A percentile compares a stretch with the other conserved stretches of the same genome.
phyloP scores from a whole-genome alignment of 1,140 invertebrate species.

The Zaprionus lachaisei region DNA sequence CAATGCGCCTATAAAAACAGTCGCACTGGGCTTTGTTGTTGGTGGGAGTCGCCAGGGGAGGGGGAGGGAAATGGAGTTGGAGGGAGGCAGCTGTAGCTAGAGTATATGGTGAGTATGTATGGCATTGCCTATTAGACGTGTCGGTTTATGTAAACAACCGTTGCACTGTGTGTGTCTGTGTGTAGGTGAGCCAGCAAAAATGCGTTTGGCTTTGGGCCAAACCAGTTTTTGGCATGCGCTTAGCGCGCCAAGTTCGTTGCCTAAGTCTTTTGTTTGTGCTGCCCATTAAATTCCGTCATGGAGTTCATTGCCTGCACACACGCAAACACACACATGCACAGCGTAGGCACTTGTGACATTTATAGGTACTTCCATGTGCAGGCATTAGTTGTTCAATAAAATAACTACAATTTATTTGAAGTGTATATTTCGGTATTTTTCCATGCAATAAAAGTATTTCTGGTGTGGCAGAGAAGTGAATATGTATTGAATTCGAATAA shows the following conservation, averaged over 20 bases:
- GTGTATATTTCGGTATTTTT: neutral
- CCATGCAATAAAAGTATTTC: neutral
- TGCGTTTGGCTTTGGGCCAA: slow-evolving; percentile 59
- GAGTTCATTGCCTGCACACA: slow-evolving; percentile 69
- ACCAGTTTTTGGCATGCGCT: slow-evolving; percentile 66
- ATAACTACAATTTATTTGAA: slow-evolving; percentile 18
- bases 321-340: slow-evolving; percentile 1
- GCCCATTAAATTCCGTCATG: slow-evolving; percentile 52
- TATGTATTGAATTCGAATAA: neutral
- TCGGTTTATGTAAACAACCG: slow-evolving; percentile 46
- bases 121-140: slow-evolving; percentile 36
- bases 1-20: slow-evolving; percentile 35
- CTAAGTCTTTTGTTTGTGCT: slow-evolving; percentile 77
- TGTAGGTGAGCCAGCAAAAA: slow-evolving; percentile 35
- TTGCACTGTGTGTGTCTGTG: slow-evolving; percentile 45
- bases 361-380: slow-evolving; percentile 30
- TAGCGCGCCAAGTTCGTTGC: slow-evolving; percentile 64
- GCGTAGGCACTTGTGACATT: slow-evolving; percentile 37
- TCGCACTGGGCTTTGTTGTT: slow-evolving; percentile 20
- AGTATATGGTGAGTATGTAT: slow-evolving; percentile 1
- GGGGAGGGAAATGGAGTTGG: neutral
- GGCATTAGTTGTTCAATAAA: slow-evolving; percentile 32
- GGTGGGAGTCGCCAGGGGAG: slow-evolving; percentile 18
- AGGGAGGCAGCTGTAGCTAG: neutral
- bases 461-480: neutral